Percentiles rank a stretch among this genome's conserved stretches.
These are phyloP conservation scores for Catocala nupta DNA, from an alignment of 2,888 invertebrate species.

Conservation along the genomic window DNA sequence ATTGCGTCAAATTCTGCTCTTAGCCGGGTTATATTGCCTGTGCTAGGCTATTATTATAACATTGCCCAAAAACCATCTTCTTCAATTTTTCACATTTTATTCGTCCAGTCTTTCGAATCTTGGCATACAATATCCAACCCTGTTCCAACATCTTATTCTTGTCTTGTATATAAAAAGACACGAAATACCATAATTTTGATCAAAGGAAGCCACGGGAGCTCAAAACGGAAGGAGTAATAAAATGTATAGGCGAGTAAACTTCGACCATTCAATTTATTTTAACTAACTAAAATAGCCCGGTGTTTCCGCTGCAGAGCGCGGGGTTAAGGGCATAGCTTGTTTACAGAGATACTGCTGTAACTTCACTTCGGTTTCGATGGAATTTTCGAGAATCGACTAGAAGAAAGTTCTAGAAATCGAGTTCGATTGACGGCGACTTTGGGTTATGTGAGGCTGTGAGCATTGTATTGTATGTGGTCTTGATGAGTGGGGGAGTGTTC, in stretches of 20 bases:
- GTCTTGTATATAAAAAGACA: slow-evolving; percentile 23
- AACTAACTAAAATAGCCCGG: slow-evolving; percentile 72
- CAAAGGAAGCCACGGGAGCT: slow-evolving; percentile 53
- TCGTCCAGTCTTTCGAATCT: too few species aligned
- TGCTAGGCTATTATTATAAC: too few species aligned
- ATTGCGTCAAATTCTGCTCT: too few species aligned
- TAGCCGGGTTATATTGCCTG: too few species aligned
- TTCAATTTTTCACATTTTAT: too few species aligned
- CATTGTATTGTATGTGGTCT: too few species aligned
- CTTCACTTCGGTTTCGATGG: slow-evolving; percentile 3
- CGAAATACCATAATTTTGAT: slow-evolving; percentile 57
- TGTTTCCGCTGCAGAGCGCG: slow-evolving; percentile 61
- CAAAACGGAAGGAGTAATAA: slow-evolving; percentile 64
- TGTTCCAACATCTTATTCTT: neutral
- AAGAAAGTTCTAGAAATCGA: neutral
- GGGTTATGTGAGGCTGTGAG: too few species aligned
- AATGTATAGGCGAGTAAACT: slow-evolving; percentile 58
- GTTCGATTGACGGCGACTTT: too few species aligned
- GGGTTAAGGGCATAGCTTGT: slow-evolving; percentile 50
- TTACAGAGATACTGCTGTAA: slow-evolving; percentile 30
- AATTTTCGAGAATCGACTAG: slow-evolving; percentile 3
- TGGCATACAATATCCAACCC: too few species aligned
- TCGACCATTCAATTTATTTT: slow-evolving; percentile 70
- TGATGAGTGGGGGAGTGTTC: too few species aligned
- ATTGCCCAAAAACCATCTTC: too few species aligned